phyloP scores from a whole-genome alignment of 2,113 vertebrate species.

The Cariama cristata region DNA sequence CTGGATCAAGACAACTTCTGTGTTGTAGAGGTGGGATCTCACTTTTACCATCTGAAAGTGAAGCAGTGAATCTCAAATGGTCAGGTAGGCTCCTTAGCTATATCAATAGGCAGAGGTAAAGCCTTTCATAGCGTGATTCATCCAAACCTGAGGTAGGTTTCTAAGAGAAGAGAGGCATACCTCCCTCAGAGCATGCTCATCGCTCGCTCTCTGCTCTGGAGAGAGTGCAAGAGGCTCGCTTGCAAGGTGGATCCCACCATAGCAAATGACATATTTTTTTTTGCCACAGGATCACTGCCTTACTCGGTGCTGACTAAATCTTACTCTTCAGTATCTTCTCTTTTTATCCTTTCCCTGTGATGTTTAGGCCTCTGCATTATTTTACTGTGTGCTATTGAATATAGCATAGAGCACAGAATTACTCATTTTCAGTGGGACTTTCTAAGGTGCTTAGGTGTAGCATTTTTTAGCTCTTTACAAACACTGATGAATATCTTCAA shows the following conservation, averaged over 20 bases:
- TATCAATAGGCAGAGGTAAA: neutral
- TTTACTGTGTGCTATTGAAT: neutral
- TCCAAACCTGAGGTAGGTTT: neutral
- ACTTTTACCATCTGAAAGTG: neutral
- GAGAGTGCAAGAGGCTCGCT: neutral
- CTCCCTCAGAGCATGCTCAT: neutral
- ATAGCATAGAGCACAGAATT: neutral
- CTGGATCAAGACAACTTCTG: neutral
- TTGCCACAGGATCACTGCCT: neutral
- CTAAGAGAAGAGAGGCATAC: neutral
- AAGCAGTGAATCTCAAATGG: neutral
- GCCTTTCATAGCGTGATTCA: neutral
- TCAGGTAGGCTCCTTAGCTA: neutral
- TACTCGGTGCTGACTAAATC: neutral
- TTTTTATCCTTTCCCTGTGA: neutral
- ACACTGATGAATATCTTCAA: neutral
- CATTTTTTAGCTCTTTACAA: neutral
- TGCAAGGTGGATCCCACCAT: neutral
- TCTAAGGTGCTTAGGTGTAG: neutral
- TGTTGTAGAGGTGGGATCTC: neutral
- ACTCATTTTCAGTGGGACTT: neutral
- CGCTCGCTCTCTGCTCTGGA: neutral
- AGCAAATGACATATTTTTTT: neutral
- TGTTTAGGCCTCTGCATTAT: neutral
- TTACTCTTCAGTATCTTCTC: neutral